Evolutionary conservation across 2,113 vertebrate species (phyloP), one percentile per base, ranked within the genome.

Genomic region (Amphilophus citrinellus): DNA sequence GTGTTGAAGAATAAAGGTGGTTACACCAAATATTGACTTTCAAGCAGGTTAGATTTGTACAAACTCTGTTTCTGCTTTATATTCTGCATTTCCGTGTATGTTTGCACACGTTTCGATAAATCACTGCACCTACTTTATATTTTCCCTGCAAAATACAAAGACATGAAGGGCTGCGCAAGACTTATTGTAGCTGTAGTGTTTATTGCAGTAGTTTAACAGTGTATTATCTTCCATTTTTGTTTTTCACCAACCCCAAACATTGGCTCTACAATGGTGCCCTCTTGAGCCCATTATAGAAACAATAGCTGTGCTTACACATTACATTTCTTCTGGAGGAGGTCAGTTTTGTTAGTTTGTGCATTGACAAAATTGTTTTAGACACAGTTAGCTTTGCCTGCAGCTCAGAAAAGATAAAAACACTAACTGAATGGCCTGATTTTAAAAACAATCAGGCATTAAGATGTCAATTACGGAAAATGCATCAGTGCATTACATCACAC

Each of bases 241-340:
- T 61, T 60, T 65, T 59, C 17, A 44, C 57, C 42, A 68, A 27
- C 20, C n/a, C 17, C 1, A 9, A 30, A 68, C 53, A 76, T 30
- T 14, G 17, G 73, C 90, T 87, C 66, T 87, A 59, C 89, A 86
- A 85, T 90, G 76, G 88, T 86, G 93, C 94, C 94, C 88, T 81
- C 94, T 91, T 57, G 47, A 94, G 94, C 53, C n/a, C 61, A 47
- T 53, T 18, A 42, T 20, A 82, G 63, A 84, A 50, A 92, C 79
- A 68, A 79, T 56, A 61, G 59, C 22, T 61, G 10, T 37, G 15
- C 37, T 77, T 17, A 17, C 59, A 15, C 14, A 80, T 58, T 27
- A 77, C 5, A 57, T 57, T 75, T 68, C 27, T 61, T 44, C 77
- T 24, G 79, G 39, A 39, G 39, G 32, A 6, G 3, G 10, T 37